These are phyloP conservation scores for Argyrosomus regius DNA, from an alignment of 2,797 vertebrate species.

Conservation along the genomic window DNA sequence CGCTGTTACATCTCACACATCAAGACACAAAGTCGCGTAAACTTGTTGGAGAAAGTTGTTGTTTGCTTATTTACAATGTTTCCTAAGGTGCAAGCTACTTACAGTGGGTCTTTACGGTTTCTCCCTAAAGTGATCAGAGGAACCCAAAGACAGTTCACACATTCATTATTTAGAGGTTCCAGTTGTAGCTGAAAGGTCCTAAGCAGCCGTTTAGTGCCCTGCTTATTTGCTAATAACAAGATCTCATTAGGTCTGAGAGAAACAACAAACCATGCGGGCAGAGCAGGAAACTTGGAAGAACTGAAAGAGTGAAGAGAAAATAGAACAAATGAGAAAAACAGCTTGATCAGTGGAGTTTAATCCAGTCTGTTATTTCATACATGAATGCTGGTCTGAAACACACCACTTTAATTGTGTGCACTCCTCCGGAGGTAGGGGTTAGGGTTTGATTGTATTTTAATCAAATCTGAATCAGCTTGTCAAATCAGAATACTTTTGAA, in stretches of 20 bases:
- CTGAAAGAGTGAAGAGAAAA: not conserved
- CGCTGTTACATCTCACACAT: too few relatives aligned
- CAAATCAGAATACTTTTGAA: not conserved
- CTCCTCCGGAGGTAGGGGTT: constrained; percentile 8
- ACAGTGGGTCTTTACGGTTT: not conserved
- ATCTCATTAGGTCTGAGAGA: not conserved
- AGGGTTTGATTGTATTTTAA: not conserved
- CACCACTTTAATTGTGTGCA: constrained; percentile 36
- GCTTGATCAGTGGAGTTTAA: constrained; percentile 58
- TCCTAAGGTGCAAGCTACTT: not conserved
- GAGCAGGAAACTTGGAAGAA: not conserved
- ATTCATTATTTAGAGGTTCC: not conserved
- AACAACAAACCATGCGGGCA: not conserved
- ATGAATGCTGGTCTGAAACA: constrained; percentile 61
- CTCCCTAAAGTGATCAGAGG: not conserved
- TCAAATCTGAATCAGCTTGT: not conserved
- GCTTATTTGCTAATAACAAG: not conserved
- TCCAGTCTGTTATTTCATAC: constrained; percentile 60
- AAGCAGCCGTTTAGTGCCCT: not conserved
- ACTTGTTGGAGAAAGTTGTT: not conserved
- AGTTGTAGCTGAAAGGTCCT: not conserved
- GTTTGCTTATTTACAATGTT: not conserved
- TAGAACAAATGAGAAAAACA: not conserved
- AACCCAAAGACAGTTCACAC: not conserved
- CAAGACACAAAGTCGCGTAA: not conserved